Conservation (phyloP, 1,140 invertebrate species). For the Ephestia elutella region DNA sequence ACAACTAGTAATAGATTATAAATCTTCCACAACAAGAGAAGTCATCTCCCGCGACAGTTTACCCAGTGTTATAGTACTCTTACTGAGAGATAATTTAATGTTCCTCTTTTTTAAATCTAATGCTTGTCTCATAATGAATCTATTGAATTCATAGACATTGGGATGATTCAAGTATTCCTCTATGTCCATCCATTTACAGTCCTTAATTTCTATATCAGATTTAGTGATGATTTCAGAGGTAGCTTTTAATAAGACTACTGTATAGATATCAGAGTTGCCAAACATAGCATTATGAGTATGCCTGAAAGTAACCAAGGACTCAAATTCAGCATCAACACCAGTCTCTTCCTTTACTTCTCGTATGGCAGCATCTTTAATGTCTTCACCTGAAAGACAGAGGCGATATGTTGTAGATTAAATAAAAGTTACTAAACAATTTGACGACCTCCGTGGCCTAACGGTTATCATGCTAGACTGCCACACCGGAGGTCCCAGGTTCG, state of each 20-base stretch:
- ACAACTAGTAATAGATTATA: background rate
- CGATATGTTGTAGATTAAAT: background rate
- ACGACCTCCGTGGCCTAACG: too few species aligned
- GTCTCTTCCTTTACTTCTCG: constrained; percentile 94
- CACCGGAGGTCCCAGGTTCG: too few species aligned
- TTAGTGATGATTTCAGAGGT: constrained; percentile 77
- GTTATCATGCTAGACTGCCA: too few species aligned
- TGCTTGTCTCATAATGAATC: constrained; percentile 79
- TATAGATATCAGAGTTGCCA: constrained; percentile 90
- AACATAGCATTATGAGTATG: constrained; percentile 82
- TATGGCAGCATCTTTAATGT: constrained; percentile 84
- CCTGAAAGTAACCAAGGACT: constrained; percentile 83
- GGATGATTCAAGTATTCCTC: constrained; percentile 83
- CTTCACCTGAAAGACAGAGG: constrained; percentile 79
- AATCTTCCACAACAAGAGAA: constrained; percentile 45
- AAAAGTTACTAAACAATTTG: too few species aligned
- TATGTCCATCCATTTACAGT: constrained; percentile 89
- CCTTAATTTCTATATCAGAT: constrained; percentile 84
- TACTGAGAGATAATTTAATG: constrained; percentile 72
- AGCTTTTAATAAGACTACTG: constrained; percentile 83
- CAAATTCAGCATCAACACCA: constrained; percentile 84
- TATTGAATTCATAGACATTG: constrained; percentile 83
- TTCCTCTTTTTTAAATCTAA: constrained; percentile 78
- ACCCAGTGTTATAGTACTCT: constrained; percentile 34
- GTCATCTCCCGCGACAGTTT: constrained; percentile 44